Evolutionary conservation across 2,797 vertebrate species (phyloP).

Genomic region (Australoheros facetus): DNA sequence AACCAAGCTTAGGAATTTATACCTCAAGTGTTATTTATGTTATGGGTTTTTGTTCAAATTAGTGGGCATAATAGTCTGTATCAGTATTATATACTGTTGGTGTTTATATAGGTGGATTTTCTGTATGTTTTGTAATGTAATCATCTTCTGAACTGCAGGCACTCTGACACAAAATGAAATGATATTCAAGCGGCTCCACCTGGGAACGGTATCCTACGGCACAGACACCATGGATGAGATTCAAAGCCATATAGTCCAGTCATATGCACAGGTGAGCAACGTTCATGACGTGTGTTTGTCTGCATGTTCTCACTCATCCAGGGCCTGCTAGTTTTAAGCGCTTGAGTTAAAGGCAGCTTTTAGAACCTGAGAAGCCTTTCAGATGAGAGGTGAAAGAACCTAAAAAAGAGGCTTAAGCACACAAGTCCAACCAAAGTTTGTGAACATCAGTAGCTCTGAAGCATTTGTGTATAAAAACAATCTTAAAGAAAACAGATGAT

Average conservation of each 20-base stretch:
- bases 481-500: rapidly evolving
- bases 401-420: neutral
- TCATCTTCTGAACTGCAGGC: conserved; percentile 75
- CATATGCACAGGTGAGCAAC: conserved; percentile 86
- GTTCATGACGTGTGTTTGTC: neutral
- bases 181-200: conserved; percentile 91
- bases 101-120: neutral
- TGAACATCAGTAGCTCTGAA: neutral
- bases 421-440: neutral
- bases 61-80: too few species aligned
- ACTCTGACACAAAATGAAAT: conserved; percentile 98
- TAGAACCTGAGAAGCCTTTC: neutral
- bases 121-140: neutral
- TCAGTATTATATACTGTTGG: too few species aligned
- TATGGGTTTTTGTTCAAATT: too few species aligned
- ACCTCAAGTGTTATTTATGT: neutral
- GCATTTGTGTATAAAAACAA: neutral
- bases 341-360: neutral
- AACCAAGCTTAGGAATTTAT: neutral
- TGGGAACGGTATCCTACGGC: conserved; percentile 89
- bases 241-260: conserved; percentile 88
- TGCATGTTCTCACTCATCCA: neutral
- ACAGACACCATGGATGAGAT: conserved; percentile 98
- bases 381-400: neutral
- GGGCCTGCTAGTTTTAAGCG: neutral